Evolutionary conservation across 2,113 vertebrate genomes (phyloP).

Genomic region (Heliornis fulica): DNA sequence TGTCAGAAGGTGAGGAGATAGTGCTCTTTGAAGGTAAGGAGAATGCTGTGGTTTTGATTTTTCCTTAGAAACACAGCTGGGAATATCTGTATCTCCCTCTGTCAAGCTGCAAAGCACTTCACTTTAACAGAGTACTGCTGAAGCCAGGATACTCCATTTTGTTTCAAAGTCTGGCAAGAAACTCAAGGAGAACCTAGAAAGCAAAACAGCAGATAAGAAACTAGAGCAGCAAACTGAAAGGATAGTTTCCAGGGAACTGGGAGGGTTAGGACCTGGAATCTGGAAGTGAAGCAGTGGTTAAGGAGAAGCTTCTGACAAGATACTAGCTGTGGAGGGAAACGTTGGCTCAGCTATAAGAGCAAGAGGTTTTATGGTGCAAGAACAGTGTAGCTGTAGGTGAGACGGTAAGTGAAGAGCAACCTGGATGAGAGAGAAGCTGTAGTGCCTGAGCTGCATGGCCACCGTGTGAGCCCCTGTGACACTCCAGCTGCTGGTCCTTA

Average conservation of each 20-base stretch:
- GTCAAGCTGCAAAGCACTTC: not conserved
- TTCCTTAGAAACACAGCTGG: not conserved
- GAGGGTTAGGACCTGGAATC: not conserved
- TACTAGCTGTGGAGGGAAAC: not conserved
- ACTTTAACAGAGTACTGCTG: not conserved
- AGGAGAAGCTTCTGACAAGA: not conserved
- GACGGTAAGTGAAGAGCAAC: not conserved
- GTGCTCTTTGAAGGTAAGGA: not conserved
- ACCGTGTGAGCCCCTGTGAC: not conserved
- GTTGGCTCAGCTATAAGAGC: not conserved
- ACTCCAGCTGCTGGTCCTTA: not conserved
- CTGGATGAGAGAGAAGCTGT: not conserved
- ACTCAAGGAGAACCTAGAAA: not conserved
- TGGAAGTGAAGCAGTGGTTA: not conserved
- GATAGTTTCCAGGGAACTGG: not conserved
- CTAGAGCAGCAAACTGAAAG: not conserved
- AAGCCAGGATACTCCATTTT: not conserved
- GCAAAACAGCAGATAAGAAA: not conserved
- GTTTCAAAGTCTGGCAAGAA: not conserved
- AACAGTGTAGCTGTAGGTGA: not conserved
- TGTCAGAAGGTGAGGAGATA: not conserved
- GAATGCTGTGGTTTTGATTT: not conserved
- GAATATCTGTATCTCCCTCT: not conserved
- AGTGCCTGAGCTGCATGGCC: not conserved
- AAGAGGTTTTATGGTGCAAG: not conserved